Evolutionary conservation across 1,140 invertebrate species (phyloP).

Genomic region (Zaprionus inermis): DNA sequence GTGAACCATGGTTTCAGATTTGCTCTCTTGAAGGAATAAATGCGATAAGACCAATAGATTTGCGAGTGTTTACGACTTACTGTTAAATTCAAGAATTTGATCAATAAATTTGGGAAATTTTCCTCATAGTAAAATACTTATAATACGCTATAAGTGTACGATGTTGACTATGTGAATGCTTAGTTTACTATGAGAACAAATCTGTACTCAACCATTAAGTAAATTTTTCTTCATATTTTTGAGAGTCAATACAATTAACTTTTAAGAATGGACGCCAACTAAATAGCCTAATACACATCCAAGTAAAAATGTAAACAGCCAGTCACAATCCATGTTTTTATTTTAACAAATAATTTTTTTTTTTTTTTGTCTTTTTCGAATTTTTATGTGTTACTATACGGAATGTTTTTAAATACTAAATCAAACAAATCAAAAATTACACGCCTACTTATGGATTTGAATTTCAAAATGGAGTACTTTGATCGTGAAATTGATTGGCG

Average conservation of each 20-base stretch:
- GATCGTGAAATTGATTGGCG: neutral
- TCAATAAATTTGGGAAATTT: neutral
- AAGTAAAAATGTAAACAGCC: slow-evolving; percentile 36
- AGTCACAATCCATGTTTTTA: slow-evolving; percentile 57
- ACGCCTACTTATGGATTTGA: neutral
- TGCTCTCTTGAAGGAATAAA: neutral
- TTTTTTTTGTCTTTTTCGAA: neutral
- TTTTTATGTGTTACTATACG: neutral
- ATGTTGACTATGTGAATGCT: neutral
- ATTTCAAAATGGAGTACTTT: neutral
- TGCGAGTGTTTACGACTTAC: neutral
- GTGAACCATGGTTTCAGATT: neutral
- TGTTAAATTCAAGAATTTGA: neutral
- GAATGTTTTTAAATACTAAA: neutral
- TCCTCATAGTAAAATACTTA: neutral
- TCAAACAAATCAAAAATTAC: neutral
- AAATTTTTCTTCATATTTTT: neutral
- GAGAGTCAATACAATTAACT: neutral
- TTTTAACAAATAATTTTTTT: neutral
- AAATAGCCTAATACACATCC: slow-evolving; percentile 56
- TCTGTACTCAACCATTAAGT: neutral
- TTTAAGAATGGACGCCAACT: slow-evolving; percentile 30
- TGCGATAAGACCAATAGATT: neutral
- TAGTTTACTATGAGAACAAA: neutral
- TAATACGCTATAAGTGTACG: neutral